A percentile compares a stretch with the other conserved stretches of the same genome.
Conservation (phyloP, 2,797 vertebrate genomes). For the Clarias laeviceps region DNA sequence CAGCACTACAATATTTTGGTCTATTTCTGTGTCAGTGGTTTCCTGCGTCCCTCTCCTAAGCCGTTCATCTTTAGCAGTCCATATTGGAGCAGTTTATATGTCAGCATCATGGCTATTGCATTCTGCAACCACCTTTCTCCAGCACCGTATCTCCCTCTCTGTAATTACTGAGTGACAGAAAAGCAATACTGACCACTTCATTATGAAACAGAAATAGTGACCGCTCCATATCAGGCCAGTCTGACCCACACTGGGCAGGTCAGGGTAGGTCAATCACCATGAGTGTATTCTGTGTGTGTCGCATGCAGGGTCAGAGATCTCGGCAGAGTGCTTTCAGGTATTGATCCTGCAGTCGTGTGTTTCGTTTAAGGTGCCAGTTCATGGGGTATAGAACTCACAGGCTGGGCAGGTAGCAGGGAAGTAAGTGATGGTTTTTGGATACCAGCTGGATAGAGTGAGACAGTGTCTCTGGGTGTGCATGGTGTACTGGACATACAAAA, state of each 20-base stretch:
- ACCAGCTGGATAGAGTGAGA: slow-evolving; percentile 19
- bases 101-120: slow-evolving; percentile 64
- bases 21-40: background rate
- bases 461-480: background rate
- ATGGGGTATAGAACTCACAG: slow-evolving; percentile 62
- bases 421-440: slow-evolving; percentile 55
- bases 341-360: slow-evolving; percentile 73
- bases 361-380: slow-evolving; percentile 65
- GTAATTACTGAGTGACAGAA: slow-evolving; percentile 93
- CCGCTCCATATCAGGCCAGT: slow-evolving; percentile 78
- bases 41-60: background rate
- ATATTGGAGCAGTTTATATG: slow-evolving; percentile 77
- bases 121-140: slow-evolving; percentile 72
- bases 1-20: background rate
- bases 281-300: slow-evolving; percentile 71
- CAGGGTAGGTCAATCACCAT: slow-evolving; percentile 83
- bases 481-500: background rate
- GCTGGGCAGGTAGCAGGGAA: slow-evolving; percentile 65
- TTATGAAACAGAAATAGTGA: slow-evolving; percentile 83
- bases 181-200: slow-evolving; percentile 95
- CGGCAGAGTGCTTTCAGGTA: slow-evolving; percentile 68
- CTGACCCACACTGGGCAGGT: slow-evolving; percentile 79
- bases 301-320: slow-evolving; percentile 64
- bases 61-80: slow-evolving; percentile 69
- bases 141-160: slow-evolving; percentile 74